Base-by-base conservation (phyloP, 2,888 invertebrate species). In the Julus scandinavius region DNA sequence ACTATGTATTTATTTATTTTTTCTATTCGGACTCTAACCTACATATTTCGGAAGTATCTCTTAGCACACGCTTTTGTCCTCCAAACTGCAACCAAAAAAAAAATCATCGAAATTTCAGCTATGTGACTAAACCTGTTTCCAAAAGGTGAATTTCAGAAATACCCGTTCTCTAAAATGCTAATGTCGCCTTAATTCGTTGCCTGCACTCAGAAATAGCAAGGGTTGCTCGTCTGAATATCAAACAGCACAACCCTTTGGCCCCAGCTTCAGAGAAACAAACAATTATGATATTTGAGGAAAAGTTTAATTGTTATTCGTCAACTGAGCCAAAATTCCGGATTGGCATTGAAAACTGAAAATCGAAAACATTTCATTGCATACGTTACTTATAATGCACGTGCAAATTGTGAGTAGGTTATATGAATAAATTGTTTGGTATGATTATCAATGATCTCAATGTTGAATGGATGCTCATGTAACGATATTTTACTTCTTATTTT, bases 61-160 rank as follows among this genome's bases (percentile, higher is more conserved):
- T 54, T 54, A 54, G 72, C 72, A 29, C 72, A 11, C 29, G 9
- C 29, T 29, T n/a, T 63, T 72, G 72, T 72, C 72, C 72, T 72
- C 72, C 72, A 72, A 72, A 72, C 72, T 6, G 13, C 72, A 4
- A 72, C 20, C 72, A 17, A 29, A 54, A 13, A 72, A 54, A 72
- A 72, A 72, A 72, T 72, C 20, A 6, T 29, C 29, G 72, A 72
- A 72, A 72, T 72, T 72, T 72, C 29, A 72, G 29, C 20, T 29
- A 72, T 72, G 72, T n/a, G 72, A 72, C 29, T 9, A 72, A 72
- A 72, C 72, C 72, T 72, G 72, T 72, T 72, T 72, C 29, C 20
- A 63, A n/a, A n/a, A n/a, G 63, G 20, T 17, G 63, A 72, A 72
- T 72, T 72, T 72, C 9, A 29, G 29, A 72, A 72, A 7, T 29